A percentile compares a stretch with the other conserved stretches of the same genome.
Evolutionary conservation across 1,140 invertebrate species (phyloP).

Genomic region (Cydia splendana): DNA sequence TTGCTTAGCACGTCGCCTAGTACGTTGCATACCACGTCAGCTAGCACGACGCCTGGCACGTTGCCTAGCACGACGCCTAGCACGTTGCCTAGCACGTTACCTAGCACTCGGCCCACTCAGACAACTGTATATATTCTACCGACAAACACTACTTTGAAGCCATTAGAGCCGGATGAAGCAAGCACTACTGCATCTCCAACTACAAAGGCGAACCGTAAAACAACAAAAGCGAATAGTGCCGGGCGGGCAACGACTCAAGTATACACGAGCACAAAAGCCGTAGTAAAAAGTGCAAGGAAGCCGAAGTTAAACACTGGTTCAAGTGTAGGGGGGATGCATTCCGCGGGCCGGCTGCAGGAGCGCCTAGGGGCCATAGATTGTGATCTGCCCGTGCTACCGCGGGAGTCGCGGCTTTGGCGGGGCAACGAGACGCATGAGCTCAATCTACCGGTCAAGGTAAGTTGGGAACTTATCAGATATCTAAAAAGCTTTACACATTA

Average conservation of each 20-base stretch:
- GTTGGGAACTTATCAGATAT: conserved; percentile 44
- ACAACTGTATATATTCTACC: conserved; percentile 46
- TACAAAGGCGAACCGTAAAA: conserved; percentile 62
- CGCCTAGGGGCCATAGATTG: conserved; percentile 82
- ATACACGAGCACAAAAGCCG: conserved; percentile 60
- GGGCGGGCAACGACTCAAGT: conserved; percentile 57
- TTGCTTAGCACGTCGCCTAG: not conserved
- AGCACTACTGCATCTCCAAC: conserved; percentile 51
- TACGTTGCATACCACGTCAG: conserved; percentile 41
- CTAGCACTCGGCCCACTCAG: conserved; percentile 38
- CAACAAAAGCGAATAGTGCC: conserved; percentile 61
- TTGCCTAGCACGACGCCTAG: not conserved
- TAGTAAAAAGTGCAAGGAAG: conserved; percentile 68
- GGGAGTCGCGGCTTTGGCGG: conserved; percentile 82
- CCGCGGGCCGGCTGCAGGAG: conserved; percentile 77
- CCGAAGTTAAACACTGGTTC: conserved; percentile 68
- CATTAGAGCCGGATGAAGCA: conserved; percentile 53
- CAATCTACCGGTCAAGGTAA: conserved; percentile 83
- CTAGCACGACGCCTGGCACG: conserved; percentile 34
- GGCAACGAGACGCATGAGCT: conserved; percentile 85
- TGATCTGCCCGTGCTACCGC: conserved; percentile 81
- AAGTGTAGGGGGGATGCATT: conserved; percentile 54
- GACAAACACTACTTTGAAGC: conserved; percentile 49
- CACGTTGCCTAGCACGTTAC: not conserved
- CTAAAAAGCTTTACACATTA: not conserved